A percentile compares a stretch with the other conserved stretches of the same genome.
These are phyloP conservation scores for Parazoanthus swiftii DNA, from an alignment of 92 coral and sea anemone species.

Conservation along the genomic window DNA sequence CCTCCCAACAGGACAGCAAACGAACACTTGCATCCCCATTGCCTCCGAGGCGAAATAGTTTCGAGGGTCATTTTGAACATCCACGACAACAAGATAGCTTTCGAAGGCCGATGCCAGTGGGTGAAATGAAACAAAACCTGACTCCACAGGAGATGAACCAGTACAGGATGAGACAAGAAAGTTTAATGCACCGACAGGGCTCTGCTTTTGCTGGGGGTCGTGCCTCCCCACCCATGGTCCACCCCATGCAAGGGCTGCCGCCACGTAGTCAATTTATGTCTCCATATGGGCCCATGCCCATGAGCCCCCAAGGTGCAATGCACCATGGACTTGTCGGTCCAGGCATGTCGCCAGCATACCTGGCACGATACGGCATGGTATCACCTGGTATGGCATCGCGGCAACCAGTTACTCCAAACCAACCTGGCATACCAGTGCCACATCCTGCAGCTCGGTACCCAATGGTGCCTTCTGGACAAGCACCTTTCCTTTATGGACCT, in stretches of 20 bases:
- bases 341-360: constrained; percentile 43
- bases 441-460: constrained; percentile 60
- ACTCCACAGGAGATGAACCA: constrained; percentile 45
- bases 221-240: constrained; percentile 27
- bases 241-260: constrained; percentile 51
- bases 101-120: constrained; percentile 23
- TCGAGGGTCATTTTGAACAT: constrained; percentile 21
- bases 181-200: constrained; percentile 23
- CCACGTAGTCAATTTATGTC: constrained; percentile 43
- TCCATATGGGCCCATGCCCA: constrained; percentile 56
- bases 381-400: constrained; percentile 50
- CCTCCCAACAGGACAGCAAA: constrained; percentile 6
- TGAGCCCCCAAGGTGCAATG: constrained; percentile 48
- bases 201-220: constrained; percentile 18
- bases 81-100: constrained; percentile 24
- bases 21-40: neutral
- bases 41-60: constrained; percentile 12
- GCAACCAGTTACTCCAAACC: constrained; percentile 54
- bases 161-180: constrained; percentile 47
- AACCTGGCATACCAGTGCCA: constrained; percentile 54
- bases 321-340: constrained; percentile 54
- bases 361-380: constrained; percentile 49
- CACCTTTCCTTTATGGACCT: constrained; percentile 56
- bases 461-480: constrained; percentile 67
- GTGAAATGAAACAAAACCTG: constrained; percentile 42